A percentile compares a stretch with the other conserved stretches of the same genome.
These are phyloP conservation scores for Hoplodrina ambigua DNA, from an alignment of 2,888 invertebrate genomes.

Conservation along the genomic window DNA sequence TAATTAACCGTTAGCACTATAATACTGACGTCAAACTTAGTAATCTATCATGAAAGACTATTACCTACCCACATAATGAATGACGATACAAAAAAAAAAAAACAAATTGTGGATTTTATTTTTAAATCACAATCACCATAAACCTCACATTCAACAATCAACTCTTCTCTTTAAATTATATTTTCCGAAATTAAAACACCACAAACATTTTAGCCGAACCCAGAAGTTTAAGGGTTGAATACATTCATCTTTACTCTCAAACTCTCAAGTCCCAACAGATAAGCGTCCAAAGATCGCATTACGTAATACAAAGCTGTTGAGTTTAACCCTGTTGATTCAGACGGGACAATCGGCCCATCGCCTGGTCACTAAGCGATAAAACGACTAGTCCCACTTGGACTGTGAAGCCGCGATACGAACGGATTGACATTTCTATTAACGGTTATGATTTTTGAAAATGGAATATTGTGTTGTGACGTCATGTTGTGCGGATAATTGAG, in stretches of 20 bases:
- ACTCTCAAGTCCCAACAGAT: constrained; percentile 38
- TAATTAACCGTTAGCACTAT: background rate
- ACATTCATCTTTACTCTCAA: constrained; percentile 45
- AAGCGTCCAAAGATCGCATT: constrained; percentile 51
- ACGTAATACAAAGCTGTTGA: constrained; percentile 58
- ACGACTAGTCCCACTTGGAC: constrained; percentile 55
- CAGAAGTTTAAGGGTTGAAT: constrained; percentile 45
- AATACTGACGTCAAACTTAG: background rate
- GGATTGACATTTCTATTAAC: constrained; percentile 60
- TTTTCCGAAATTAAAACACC: constrained; percentile 19
- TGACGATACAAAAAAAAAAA: no score
- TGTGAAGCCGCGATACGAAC: constrained; percentile 54
- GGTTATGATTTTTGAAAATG: constrained; percentile 59
- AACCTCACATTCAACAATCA: no score
- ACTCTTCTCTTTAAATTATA: constrained; percentile 10
- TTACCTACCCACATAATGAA: no score
- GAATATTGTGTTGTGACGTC: constrained; percentile 32
- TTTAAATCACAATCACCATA: no score
- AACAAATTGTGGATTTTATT: background rate
- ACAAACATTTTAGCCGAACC: constrained; percentile 31
- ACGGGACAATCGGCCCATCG: constrained; percentile 60
- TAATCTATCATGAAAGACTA: background rate
- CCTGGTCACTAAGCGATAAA: constrained; percentile 62
- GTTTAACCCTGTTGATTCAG: constrained; percentile 65
- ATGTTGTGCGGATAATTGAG: constrained; percentile 27